Percentiles rank a stretch among this genome's conserved stretches.
Evolutionary conservation across 2,113 vertebrate species (phyloP).

Genomic region (Paramormyrops kingsleyae): DNA sequence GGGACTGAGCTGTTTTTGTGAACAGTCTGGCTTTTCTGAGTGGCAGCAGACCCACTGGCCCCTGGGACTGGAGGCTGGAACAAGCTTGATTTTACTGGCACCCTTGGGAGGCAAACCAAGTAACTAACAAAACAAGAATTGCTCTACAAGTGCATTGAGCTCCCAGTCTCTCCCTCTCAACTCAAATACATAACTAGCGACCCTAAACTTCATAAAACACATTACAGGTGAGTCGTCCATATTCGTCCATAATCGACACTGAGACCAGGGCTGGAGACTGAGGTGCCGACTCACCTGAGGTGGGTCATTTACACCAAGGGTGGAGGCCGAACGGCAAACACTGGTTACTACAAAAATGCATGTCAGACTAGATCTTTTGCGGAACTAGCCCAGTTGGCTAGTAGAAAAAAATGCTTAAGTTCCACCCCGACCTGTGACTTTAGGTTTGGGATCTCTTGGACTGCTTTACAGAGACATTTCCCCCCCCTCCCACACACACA

Average conservation of each 20-base stretch:
- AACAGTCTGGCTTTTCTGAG: not conserved
- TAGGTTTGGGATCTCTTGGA: conserved; percentile 26
- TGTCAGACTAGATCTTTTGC: not conserved
- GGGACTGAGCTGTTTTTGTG: not conserved
- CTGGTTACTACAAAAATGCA: not conserved
- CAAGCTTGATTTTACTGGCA: not conserved
- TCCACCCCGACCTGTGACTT: not conserved
- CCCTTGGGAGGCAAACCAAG: not conserved
- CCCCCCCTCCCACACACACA: conserved; percentile 4
- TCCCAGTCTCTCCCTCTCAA: not conserved
- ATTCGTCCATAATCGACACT: not conserved
- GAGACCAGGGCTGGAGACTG: not conserved
- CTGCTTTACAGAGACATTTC: conserved; percentile 17
- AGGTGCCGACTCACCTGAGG: not conserved
- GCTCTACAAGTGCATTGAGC: not conserved
- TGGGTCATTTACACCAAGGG: not conserved
- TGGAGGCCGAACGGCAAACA: not conserved
- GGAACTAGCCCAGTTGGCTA: not conserved
- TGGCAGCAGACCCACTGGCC: not conserved
- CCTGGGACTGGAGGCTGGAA: not conserved
- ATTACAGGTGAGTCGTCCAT: not conserved
- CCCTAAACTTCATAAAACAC: not conserved
- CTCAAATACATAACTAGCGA: not conserved
- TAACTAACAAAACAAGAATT: not conserved
- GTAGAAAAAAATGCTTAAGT: not conserved